phyloP scores from a whole-genome alignment of 2,888 invertebrate species.

The Leptinotarsa juncta region DNA sequence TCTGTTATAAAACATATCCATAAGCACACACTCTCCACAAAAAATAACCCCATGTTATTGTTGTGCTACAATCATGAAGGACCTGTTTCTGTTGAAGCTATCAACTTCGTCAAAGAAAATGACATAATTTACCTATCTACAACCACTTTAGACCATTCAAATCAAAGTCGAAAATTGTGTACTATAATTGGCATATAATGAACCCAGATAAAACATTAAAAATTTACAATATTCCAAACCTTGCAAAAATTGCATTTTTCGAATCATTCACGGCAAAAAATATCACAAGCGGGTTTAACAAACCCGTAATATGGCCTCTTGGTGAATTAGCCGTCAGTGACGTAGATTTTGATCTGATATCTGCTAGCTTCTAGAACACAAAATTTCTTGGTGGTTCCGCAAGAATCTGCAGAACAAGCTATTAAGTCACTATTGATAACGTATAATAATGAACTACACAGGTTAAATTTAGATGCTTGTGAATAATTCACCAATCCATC shows the following conservation, averaged over 20 bases:
- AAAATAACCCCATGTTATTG: constrained; percentile 24
- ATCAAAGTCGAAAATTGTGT: constrained; percentile 1
- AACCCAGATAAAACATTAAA: not conserved
- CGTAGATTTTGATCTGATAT: not conserved
- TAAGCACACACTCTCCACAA: constrained; percentile 24
- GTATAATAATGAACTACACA: not conserved
- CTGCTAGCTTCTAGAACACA: constrained; percentile 3
- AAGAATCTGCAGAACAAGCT: not conserved
- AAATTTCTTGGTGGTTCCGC: not conserved
- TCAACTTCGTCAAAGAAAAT: not conserved
- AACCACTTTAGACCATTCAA: constrained; percentile 2
- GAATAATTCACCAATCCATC: constrained; percentile 2
- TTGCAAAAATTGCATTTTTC: not conserved
- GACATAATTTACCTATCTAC: no score
- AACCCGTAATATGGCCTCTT: constrained; percentile 54
- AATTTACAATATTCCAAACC: not conserved
- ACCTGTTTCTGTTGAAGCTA: constrained; percentile 10
- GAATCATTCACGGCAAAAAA: constrained; percentile 55
- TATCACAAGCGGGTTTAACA: constrained; percentile 51
- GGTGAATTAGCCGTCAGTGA: constrained; percentile 40
- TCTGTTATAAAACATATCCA: constrained; percentile 24
- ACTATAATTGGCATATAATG: constrained; percentile 18
- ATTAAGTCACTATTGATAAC: not conserved
- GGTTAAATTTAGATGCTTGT: constrained; percentile 3
- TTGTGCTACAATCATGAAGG: constrained; percentile 31